A percentile compares a stretch with the other conserved stretches of the same genome.
These are phyloP conservation scores for Pimephales promelas DNA, from an alignment of 2,113 vertebrate species.

Conservation along the genomic window DNA sequence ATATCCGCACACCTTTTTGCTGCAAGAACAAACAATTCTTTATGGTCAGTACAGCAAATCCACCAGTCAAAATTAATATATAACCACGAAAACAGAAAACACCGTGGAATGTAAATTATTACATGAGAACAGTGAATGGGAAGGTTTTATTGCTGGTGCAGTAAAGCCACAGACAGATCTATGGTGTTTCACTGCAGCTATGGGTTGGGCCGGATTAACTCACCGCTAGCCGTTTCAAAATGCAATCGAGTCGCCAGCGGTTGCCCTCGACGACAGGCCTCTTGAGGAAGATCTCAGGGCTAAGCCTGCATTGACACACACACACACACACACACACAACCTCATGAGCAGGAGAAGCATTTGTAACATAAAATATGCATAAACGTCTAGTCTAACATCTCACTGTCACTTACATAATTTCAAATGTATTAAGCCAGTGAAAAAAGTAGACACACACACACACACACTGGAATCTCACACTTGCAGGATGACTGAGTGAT, in stretches of 20 bases:
- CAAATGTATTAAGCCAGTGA: not conserved
- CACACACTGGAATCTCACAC: conserved; percentile 1
- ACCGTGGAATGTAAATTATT: not conserved
- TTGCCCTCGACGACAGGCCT: conserved; percentile 94
- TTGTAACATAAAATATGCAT: conserved; percentile 39
- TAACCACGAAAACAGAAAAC: conserved; percentile 12
- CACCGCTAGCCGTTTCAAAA: conserved; percentile 93
- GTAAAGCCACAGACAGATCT: not conserved
- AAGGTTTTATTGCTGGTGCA: not conserved
- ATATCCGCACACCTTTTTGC: conserved; percentile 94
- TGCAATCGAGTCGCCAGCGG: conserved; percentile 90
- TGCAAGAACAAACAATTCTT: conserved; percentile 56
- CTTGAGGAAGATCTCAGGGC: conserved; percentile 82
- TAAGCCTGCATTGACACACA: conserved; percentile 67
- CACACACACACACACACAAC: not conserved
- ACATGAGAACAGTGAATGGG: not conserved
- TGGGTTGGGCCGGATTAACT: conserved; percentile 56
- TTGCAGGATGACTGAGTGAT: conserved; percentile 22
- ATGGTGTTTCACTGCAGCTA: not conserved
- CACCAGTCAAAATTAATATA: conserved; percentile 18
- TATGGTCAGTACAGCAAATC: not conserved
- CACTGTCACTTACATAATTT: conserved; percentile 8
- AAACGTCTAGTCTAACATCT: not conserved
- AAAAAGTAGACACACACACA: conserved; percentile 8
- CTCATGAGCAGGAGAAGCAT: conserved; percentile 8